A percentile compares a stretch with the other conserved stretches of the same genome.
These are phyloP conservation scores for Sepioteuthis lessoniana DNA, from an alignment of 2,888 invertebrate genomes.

Conservation along the genomic window DNA sequence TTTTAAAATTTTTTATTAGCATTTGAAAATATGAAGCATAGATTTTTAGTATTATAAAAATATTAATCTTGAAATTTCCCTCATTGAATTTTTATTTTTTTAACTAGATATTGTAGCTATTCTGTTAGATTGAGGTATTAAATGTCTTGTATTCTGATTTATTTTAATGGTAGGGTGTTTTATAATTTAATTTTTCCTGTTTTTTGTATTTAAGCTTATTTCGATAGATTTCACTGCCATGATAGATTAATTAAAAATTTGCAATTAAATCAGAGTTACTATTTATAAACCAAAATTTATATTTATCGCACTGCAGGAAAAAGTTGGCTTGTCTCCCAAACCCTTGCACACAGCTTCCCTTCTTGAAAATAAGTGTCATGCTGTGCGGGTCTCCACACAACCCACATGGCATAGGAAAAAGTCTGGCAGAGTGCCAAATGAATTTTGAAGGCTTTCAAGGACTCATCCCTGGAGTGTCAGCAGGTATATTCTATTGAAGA, in stretches of 20 bases:
- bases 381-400: slow-evolving; percentile 47
- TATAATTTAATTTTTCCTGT: not conserved
- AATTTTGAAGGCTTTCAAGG: slow-evolving; percentile 46
- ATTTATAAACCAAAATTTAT: slow-evolving; percentile 45
- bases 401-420: slow-evolving; percentile 46
- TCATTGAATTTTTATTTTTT: not conserved
- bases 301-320: slow-evolving; percentile 46
- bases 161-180: slow-evolving; percentile 23
- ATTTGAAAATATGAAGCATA: not conserved
- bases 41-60: not conserved
- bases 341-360: slow-evolving; percentile 43
- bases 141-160: slow-evolving; percentile 11
- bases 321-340: slow-evolving; percentile 46
- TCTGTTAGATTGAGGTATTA: not conserved
- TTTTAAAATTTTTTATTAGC: not conserved
- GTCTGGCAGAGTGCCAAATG: slow-evolving; percentile 46
- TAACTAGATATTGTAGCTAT: not conserved
- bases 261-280: slow-evolving; percentile 9
- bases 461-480: slow-evolving; percentile 46
- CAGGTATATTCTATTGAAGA: slow-evolving; percentile 45
- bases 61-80: not conserved
- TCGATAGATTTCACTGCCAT: slow-evolving; percentile 35
- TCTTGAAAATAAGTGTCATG: slow-evolving; percentile 44
- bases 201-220: slow-evolving; percentile 40
- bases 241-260: slow-evolving; percentile 15